phyloP scores from a whole-genome alignment of 1,140 invertebrate genomes.

The Helicorthomorpha holstii region DNA sequence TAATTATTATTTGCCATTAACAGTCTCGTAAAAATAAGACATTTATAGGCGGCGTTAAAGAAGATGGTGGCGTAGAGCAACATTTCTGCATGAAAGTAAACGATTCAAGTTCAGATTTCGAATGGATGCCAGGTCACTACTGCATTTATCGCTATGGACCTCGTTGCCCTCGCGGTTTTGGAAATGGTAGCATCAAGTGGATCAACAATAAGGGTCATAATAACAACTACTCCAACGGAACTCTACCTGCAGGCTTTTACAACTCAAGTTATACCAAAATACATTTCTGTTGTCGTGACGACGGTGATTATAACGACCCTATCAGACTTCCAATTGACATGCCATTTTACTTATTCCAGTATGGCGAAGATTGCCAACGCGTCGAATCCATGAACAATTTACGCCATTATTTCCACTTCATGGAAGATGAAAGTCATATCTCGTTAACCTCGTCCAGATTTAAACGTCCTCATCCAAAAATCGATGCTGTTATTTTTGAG shows the following conservation, averaged over 20 bases:
- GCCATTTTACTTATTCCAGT: conserved; percentile 19
- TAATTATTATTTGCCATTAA: conserved; percentile 1
- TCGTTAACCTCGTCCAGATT: conserved; percentile 2
- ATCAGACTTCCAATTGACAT: conserved; percentile 15
- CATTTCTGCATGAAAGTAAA: conserved; percentile 15
- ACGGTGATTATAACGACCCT: conserved; percentile 13
- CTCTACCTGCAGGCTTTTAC: conserved; percentile 15
- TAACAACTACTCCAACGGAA: conserved; percentile 4
- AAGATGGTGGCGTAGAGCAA: conserved; percentile 13
- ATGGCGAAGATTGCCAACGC: conserved; percentile 17
- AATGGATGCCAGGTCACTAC: conserved; percentile 16
- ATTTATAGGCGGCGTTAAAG: conserved; percentile 6
- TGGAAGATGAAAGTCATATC: conserved; percentile 13
- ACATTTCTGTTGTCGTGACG: conserved; percentile 18
- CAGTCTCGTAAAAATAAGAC: too few relatives aligned
- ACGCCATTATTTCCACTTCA: conserved; percentile 19
- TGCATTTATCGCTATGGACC: conserved; percentile 18
- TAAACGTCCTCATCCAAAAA: conserved; percentile 13
- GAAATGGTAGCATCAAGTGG: conserved; percentile 16
- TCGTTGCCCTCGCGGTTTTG: conserved; percentile 16
- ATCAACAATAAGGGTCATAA: conserved; percentile 8
- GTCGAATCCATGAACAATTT: conserved; percentile 18
- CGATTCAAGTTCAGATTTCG: background rate
- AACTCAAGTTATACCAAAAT: conserved; percentile 15
- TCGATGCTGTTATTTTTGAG: conserved; percentile 15